Base-by-base conservation (phyloP, 2,797 vertebrate genomes). In the Hoplostethus atlanticus region DNA sequence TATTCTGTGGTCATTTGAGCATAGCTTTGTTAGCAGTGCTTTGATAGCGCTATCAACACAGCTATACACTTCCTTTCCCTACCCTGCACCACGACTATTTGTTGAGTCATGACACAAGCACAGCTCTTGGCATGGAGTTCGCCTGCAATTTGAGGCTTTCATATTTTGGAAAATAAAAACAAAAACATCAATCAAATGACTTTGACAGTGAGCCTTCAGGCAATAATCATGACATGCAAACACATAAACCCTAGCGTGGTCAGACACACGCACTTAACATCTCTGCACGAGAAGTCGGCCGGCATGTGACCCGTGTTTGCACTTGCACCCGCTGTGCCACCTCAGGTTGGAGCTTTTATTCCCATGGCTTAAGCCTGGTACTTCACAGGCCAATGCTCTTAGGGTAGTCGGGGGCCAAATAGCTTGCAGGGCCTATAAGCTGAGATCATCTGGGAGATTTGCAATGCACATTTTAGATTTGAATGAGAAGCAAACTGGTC, bases 381-480 rank as follows among this genome's bases (percentile, higher is more conserved):
- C 79, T 86, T 86, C 69, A 73, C 76, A 56, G 80, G 75, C 76
- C 84, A 89, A 79, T 82, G 84, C 83, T 90, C 84, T 89, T 84
- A 85, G 52, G 59, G 62, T 50, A 67, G 68, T 63, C 67, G 40
- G 15, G 47, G 69, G 77, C 86, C 87, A 89, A 92, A 82, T 54
- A 78, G 79, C 86, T 89, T 64, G 53, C 82, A 84, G 79, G 75
- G 65, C 71, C 57, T 63, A 64, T 92, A 93, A 93, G 79, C 90
- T 73, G 72, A 84, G 86, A 93, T 92, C 86, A 91, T 90, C 87
- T 66, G 74, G 67, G 77, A 85, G 87, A 93, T 94, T 94, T 94
- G 85, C 89, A 89, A 89, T 88, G 88, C 90, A 92, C 86, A 89
- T 90, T 91, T 83, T 67, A 77, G 82, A 91, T 93, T 91, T 91